Evolutionary conservation across 2,113 vertebrate species (phyloP).

Genomic region (Pollachius pollachius): DNA sequence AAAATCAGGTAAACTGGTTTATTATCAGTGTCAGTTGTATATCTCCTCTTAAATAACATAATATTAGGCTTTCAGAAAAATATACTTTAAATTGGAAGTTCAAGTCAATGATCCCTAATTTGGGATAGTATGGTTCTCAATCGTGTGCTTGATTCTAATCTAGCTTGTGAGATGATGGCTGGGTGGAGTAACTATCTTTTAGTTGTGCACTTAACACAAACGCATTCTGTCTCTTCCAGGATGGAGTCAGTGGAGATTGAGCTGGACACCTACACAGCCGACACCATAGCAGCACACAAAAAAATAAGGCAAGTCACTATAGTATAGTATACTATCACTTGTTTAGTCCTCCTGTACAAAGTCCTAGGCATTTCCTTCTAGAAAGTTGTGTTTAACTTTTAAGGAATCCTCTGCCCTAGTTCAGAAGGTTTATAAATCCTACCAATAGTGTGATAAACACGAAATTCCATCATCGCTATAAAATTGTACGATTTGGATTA

Average conservation of each 20-base stretch:
- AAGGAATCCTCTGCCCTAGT: no score
- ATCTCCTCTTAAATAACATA: background rate
- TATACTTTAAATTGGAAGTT: background rate
- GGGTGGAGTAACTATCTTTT: no score
- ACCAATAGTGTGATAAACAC: no score
- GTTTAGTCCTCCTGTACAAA: no score
- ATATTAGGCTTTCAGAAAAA: background rate
- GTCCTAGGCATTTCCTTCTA: no score
- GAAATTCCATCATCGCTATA: no score
- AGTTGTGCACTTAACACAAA: no score
- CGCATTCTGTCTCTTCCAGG: slow-evolving; percentile 52
- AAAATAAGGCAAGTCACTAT: slow-evolving; percentile 75
- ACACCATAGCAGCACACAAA: slow-evolving; percentile 78
- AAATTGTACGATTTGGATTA: no score
- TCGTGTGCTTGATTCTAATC: background rate
- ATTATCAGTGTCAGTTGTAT: background rate
- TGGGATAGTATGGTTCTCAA: background rate
- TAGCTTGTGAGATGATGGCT: no score
- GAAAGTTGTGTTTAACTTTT: no score
- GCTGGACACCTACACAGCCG: slow-evolving; percentile 78
- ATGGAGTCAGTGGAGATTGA: slow-evolving; percentile 80
- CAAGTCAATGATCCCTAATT: no score
- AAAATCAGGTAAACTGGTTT: slow-evolving; percentile 76
- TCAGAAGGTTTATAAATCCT: no score
- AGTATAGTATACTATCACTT: background rate